Base-by-base conservation (phyloP, 1,140 invertebrate species). In the Druon quercuslanigerum region DNA sequence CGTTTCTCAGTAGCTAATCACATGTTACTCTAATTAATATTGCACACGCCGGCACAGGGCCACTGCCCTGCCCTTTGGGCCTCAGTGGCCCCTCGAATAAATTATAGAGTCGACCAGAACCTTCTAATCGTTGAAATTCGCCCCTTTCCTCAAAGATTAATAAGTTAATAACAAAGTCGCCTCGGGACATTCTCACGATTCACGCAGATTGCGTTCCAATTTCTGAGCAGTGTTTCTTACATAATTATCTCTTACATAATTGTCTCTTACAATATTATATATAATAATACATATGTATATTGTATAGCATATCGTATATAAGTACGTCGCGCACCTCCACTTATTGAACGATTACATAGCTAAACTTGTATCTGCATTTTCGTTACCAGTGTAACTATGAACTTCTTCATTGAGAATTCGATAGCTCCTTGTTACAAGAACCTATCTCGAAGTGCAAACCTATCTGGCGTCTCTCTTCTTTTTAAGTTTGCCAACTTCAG, bases 1-100 rank as follows among this genome's bases (percentile, higher is more conserved):
- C 76, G 84, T 75, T 50, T 57, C 73, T 81, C 72, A 82, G 82
- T 74, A 71, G 79, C 84, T 87, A 85, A 85, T 81, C 50, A 80
- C 79, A 81, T 51, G 60, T 84, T 82, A 80, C 84, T 84, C 86
- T 91, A 90, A 81, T 82, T 87, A 87, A 90, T 90, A 91, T 91
- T 91, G 90, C 90, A 91, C 90, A 82, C 84, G 82, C 90, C 90
- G 90, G 90, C 90, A 88, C 88, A 86, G 76, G 75, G 76, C 83
- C 82, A 81, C 79, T 77, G 54, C 79, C 81, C 60, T 66, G 60
- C 25, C 14, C 16, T 66, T 46, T 5, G 16, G 20, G 14, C 60
- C 25, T 66, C 13, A 16, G 60, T 66, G 60, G 60, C 60, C 60
- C 60, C 0, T n/a, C 33, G 60, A 46, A 66, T n/a, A 66, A 66